A percentile compares a stretch with the other conserved stretches of the same genome.
Conservation (phyloP, 1,140 invertebrate genomes). For the Drosophila yakuba region DNA sequence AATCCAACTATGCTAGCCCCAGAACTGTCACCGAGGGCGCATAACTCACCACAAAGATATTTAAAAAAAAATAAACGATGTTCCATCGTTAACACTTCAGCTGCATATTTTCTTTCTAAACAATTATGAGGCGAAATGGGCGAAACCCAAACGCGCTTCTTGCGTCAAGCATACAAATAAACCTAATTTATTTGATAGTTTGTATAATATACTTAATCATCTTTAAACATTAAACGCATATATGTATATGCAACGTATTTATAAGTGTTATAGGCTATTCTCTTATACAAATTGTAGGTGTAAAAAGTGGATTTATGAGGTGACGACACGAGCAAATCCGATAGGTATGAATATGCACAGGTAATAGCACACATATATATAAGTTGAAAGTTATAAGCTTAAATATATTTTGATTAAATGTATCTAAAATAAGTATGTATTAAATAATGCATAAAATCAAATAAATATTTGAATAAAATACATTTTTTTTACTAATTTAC, state of each 20-base stretch:
- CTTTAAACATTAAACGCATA: conserved; percentile 18
- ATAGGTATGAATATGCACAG: conserved; percentile 64
- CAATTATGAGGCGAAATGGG: conserved; percentile 45
- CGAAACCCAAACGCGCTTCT: conserved; percentile 55
- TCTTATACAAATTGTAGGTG: conserved; percentile 61
- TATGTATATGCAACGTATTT: conserved; percentile 48
- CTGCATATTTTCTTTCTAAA: conserved; percentile 45
- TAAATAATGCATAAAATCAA: no score
- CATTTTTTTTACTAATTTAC: no score
- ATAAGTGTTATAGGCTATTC: conserved; percentile 76
- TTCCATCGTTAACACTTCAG: conserved; percentile 49
- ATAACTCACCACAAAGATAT: conserved; percentile 46
- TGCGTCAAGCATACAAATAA: conserved; percentile 67
- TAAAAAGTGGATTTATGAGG: conserved; percentile 62
- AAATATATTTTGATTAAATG: no score
- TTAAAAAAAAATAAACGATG: conserved; percentile 19
- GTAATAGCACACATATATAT: conserved; percentile 41
- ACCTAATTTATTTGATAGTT: conserved; percentile 74
- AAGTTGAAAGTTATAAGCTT: not conserved
- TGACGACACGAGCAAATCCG: conserved; percentile 13
- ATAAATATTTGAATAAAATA: no score
- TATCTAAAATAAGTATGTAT: no score
- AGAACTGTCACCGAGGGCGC: conserved; percentile 11
- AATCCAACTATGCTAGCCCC: conserved; percentile 24
- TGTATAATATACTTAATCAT: conserved; percentile 60